Conservation (phyloP, 2,113 vertebrate species). For the Triplophysa rosa region DNA sequence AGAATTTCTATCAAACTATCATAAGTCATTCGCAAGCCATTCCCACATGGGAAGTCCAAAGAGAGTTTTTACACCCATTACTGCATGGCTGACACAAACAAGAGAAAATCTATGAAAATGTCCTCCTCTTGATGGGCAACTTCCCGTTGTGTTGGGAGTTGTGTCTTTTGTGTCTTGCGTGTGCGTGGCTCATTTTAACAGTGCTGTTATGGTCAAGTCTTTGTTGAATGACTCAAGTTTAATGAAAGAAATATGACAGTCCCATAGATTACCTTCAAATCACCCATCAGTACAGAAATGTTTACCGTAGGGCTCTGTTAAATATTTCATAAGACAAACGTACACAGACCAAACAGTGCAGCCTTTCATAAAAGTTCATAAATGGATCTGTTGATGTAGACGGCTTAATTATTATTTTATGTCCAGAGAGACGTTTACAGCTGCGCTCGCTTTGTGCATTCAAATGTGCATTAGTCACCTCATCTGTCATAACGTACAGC, state of each 20-base stretch:
- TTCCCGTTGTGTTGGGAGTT: neutral
- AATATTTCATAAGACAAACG: constrained; percentile 52
- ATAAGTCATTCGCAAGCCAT: neutral
- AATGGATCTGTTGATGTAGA: constrained; percentile 10
- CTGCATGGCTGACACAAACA: neutral
- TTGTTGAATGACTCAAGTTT: neutral
- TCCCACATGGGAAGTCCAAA: neutral
- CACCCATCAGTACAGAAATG: constrained; percentile 69
- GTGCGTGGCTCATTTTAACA: neutral
- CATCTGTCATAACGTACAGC: constrained; percentile 39
- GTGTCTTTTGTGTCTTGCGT: neutral
- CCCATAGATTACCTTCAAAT: constrained; percentile 73
- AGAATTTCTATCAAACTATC: too few relatives aligned
- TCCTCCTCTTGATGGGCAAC: neutral
- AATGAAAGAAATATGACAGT: constrained; percentile 60
- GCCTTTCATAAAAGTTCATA: constrained; percentile 24
- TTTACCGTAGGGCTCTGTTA: constrained; percentile 63
- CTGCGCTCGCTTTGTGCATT: constrained; percentile 23
- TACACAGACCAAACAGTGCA: neutral
- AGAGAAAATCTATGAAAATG: neutral
- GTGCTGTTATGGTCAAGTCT: neutral
- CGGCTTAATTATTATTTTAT: constrained; percentile 29
- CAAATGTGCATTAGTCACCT: constrained; percentile 42
- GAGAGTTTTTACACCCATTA: neutral
- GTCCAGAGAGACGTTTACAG: constrained; percentile 27